Conservation (phyloP, 2,113 vertebrate species). For the Rhabdomys dilectus region DNA sequence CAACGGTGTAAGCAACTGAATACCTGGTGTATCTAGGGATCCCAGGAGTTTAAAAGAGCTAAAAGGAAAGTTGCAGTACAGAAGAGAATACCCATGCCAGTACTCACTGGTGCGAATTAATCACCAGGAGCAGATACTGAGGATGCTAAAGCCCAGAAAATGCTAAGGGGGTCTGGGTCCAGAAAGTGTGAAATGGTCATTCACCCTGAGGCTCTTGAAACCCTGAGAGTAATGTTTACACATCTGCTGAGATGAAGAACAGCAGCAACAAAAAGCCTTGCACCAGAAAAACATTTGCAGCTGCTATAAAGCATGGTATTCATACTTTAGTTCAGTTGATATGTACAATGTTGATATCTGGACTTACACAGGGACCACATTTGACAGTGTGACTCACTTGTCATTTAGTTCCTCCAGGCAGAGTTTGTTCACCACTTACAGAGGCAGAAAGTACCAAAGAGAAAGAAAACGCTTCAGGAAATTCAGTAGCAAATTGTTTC, state of each 20-base stretch:
- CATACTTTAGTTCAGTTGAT: neutral
- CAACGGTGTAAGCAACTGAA: neutral
- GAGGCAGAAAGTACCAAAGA: neutral
- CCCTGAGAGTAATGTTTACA: neutral
- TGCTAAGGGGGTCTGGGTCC: neutral
- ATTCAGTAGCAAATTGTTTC: neutral
- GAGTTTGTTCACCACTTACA: neutral
- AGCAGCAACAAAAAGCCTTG: neutral
- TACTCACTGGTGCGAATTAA: neutral
- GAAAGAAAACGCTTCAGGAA: slow-evolving; percentile 26
- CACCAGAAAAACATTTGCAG: neutral
- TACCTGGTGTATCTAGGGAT: rapidly evolving
- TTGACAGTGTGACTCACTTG: neutral
- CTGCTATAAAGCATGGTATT: neutral
- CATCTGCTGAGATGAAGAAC: rapidly evolving
- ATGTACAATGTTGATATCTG: neutral
- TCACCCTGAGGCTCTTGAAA: neutral
- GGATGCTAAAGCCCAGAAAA: neutral
- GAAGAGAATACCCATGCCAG: neutral
- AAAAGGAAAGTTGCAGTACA: neutral
- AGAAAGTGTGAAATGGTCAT: neutral
- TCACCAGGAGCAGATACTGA: neutral
- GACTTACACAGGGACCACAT: neutral
- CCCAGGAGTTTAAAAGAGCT: neutral
- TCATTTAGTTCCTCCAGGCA: neutral